phyloP scores from a whole-genome alignment of 2,888 invertebrate genomes.

The Panzeria rudis region DNA sequence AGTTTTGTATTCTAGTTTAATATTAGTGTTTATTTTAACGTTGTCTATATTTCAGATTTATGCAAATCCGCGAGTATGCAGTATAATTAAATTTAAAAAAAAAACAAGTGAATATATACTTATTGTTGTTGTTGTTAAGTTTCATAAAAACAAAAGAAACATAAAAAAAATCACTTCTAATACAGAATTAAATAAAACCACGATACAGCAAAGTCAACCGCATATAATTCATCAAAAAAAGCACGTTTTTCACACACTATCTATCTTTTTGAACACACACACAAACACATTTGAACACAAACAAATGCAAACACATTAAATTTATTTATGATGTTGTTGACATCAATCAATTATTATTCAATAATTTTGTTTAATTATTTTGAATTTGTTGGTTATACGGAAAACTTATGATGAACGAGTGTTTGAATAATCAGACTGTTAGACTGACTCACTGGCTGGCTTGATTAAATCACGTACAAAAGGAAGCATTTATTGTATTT shows the following conservation, averaged over 20 bases:
- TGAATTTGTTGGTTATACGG: slow-evolving; percentile 38
- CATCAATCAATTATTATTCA: slow-evolving; percentile 60
- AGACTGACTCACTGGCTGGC: slow-evolving; percentile 9
- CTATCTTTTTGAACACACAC: slow-evolving; percentile 6
- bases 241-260: slow-evolving; percentile 24
- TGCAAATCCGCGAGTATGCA: slow-evolving; percentile 36
- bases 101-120: background rate
- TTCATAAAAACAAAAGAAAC: slow-evolving; percentile 14
- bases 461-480: slow-evolving; percentile 8
- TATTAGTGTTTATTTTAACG: slow-evolving; percentile 20
- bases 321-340: slow-evolving; percentile 53
- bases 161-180: slow-evolving; percentile 33
- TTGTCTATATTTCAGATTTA: slow-evolving; percentile 33
- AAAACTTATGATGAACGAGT: slow-evolving; percentile 14
- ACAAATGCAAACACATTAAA: background rate
- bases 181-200: slow-evolving; percentile 37
- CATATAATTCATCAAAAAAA: slow-evolving; percentile 9
- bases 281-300: background rate
- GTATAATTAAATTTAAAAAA: background rate
- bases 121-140: background rate
- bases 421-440: background rate
- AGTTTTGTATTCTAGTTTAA: slow-evolving; percentile 27
- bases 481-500: background rate
- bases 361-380: slow-evolving; percentile 56
- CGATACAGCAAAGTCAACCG: slow-evolving; percentile 21